Evolutionary conservation across 2,113 vertebrate species (phyloP), one percentile per base, ranked within the genome.

Genomic region (Oryzias woworae): DNA sequence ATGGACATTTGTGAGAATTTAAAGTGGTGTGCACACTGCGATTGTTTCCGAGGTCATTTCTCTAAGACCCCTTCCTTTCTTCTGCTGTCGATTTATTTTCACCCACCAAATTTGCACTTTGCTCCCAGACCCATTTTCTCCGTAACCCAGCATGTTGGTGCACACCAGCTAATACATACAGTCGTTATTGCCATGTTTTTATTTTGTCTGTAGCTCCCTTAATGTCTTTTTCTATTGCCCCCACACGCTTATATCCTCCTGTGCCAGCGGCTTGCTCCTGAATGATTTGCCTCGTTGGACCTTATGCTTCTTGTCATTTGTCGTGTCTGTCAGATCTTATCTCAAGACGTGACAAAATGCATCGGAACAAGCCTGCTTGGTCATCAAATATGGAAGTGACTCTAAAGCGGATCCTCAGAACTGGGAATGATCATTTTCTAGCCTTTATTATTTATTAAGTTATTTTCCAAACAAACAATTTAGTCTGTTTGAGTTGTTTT

Each of bases 281-380:
- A 73, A 59, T 63, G 76, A 62, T 69, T 64, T 70, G 50, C 52
- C 55, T 66, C 57, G 51, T 7, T 23, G 46, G 71, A 48, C 60
- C 61, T 68, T 69, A 58, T 59, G 64, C 76, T 69, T 78, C 50
- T 47, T 65, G 78, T 61, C 55, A 26, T 56, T 47, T 65, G 78
- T 56, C 55, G 23, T 53, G 68, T 70, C 62, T 71, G 69, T 75
- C 79, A 63, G 66, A 68, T 82, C 36, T 50, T 41, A 75, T 83
- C 50, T 72, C 23, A 75, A 60, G 69, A 72, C 45, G 55, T 82
- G 78, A 53, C 73, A 62, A 48, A 20, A 58, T 14, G 4, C 53
- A 42, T 57, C 4, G 57, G 17, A 68, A 60, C 24, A 20, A 63
- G 50, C 60, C 24, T 4, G 17, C 57, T 47, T 48, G 42, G 58